phyloP scores from a whole-genome alignment of 2,113 vertebrate species.

The Tringa solitaria region DNA sequence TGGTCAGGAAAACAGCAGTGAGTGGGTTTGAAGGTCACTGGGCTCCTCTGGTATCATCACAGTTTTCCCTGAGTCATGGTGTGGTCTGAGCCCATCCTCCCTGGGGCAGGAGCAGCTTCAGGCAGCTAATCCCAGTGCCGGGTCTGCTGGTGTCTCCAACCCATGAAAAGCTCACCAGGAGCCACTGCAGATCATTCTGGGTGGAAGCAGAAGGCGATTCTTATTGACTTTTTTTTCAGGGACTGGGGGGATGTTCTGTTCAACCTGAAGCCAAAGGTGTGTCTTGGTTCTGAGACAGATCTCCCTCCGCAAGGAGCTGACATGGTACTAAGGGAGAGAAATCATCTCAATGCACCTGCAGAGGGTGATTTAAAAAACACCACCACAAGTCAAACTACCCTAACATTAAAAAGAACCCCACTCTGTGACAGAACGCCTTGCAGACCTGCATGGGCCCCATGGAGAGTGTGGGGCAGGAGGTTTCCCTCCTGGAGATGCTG shows the following conservation, averaged over 20 bases:
- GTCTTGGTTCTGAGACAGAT: neutral
- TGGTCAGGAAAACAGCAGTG: accelerated
- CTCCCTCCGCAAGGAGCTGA: neutral
- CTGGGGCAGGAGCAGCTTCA: accelerated
- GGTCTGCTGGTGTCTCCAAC: neutral
- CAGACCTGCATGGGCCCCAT: accelerated
- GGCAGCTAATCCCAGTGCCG: accelerated
- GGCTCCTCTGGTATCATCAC: neutral
- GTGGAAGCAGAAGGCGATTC: neutral
- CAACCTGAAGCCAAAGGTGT: accelerated
- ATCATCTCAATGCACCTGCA: neutral
- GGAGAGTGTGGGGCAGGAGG: accelerated
- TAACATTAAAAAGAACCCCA: accelerated
- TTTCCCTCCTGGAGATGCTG: neutral
- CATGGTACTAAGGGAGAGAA: neutral
- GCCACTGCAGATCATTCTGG: neutral
- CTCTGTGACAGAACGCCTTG: neutral
- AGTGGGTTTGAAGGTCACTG: neutral
- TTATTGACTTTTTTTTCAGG: neutral
- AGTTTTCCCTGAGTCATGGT: neutral
- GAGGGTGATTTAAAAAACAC: accelerated
- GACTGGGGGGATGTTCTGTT: neutral
- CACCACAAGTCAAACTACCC: neutral
- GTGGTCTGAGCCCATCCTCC: neutral
- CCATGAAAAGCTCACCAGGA: neutral